Percentiles rank a stretch among this genome's conserved stretches.
phyloP scores from a whole-genome alignment of 2,797 vertebrate genomes.

The Onychomys torridus region DNA sequence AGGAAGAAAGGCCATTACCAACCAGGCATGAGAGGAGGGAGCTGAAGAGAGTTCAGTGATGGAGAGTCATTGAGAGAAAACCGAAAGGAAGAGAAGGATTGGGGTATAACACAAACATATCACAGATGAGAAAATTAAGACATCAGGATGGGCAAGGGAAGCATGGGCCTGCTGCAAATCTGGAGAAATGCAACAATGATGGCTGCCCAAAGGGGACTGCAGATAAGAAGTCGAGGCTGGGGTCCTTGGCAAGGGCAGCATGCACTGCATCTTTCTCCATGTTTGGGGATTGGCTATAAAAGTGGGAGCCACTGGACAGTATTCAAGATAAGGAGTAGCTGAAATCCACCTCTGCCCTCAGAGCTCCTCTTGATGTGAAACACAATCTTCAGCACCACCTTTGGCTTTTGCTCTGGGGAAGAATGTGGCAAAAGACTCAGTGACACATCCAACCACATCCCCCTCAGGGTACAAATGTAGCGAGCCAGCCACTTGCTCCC shows the following conservation, averaged over 20 bases:
- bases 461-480: neutral
- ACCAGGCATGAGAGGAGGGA: neutral
- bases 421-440: neutral
- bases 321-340: neutral
- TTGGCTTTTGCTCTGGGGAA: slow-evolving; percentile 34
- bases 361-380: neutral
- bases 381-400: neutral
- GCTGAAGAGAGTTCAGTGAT: neutral
- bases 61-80: neutral
- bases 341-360: neutral
- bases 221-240: neutral
- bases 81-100: neutral
- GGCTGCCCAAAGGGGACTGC: neutral
- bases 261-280: neutral
- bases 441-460: neutral
- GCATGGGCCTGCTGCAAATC: neutral
- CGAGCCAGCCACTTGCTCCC: neutral
- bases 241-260: neutral
- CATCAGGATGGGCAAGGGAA: neutral
- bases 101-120: neutral
- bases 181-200: neutral
- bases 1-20: neutral
- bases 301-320: neutral
- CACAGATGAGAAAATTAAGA: neutral
- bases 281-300: neutral